Conservation (phyloP, 2,888 invertebrate genomes). For the Suillia variegata region DNA sequence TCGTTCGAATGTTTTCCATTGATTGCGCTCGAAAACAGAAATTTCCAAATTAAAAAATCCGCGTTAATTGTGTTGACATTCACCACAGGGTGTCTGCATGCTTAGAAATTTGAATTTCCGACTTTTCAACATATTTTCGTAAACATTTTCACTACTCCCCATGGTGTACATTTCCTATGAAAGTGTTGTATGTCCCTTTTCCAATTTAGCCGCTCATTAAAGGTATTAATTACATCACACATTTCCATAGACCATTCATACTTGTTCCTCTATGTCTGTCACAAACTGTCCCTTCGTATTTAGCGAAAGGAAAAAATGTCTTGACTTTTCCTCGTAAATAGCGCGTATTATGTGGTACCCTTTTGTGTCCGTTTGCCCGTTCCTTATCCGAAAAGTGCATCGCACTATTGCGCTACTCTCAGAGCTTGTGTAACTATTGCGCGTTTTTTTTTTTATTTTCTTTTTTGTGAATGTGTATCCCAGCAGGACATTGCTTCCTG, state of each 20-base stretch:
- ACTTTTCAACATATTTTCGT: not conserved
- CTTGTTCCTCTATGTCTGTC: no score
- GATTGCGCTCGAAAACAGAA: no score
- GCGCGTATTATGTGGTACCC: not conserved
- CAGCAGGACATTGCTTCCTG: conserved; percentile 1
- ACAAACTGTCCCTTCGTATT: not conserved
- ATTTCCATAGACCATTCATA: not conserved
- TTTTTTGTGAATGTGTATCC: not conserved
- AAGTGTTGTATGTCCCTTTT: not conserved
- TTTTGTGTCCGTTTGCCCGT: conserved; percentile 15
- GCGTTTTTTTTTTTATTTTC: not conserved
- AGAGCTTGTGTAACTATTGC: not conserved
- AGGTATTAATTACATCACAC: conserved; percentile 3
- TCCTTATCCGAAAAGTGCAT: conserved; percentile 46
- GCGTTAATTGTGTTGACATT: not conserved
- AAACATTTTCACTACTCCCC: not conserved
- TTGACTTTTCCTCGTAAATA: conserved; percentile 4
- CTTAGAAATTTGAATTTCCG: not conserved
- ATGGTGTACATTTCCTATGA: not conserved
- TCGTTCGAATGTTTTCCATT: no score
- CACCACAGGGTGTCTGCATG: not conserved
- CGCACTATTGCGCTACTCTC: conserved; percentile 31
- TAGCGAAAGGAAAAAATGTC: no score
- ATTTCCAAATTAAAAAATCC: not conserved
- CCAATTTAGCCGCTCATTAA: not conserved